Conservation (phyloP, 1,140 invertebrate genomes). For the Arion vulgaris region DNA sequence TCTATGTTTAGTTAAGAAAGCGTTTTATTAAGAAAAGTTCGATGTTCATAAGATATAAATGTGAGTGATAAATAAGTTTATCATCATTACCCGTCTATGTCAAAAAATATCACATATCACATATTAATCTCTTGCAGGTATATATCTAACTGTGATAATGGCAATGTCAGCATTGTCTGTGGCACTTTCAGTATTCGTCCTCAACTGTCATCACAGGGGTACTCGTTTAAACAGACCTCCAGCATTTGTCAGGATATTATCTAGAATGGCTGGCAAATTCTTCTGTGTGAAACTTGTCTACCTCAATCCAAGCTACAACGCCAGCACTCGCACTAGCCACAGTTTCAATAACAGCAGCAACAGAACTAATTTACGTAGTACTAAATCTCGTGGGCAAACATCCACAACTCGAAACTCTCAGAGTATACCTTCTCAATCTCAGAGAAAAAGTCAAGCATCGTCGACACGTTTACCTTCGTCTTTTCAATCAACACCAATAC, state of each 20-base stretch:
- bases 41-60: no score
- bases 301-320: conserved; percentile 11
- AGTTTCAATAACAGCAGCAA: background rate
- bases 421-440: background rate
- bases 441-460: background rate
- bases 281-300: conserved; percentile 54
- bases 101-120: no score
- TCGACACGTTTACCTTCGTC: no score
- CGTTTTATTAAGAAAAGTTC: no score
- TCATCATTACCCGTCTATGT: no score
- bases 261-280: conserved; percentile 40
- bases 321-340: background rate
- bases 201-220: conserved; percentile 70
- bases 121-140: conserved; percentile 59
- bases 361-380: background rate
- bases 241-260: conserved; percentile 51
- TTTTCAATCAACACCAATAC: background rate
- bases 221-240: conserved; percentile 58
- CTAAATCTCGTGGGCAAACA: background rate
- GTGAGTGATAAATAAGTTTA: no score
- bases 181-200: conserved; percentile 70
- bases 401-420: background rate
- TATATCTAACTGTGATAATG: conserved; percentile 72
- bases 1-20: no score
- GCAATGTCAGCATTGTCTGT: conserved; percentile 72